These are phyloP conservation scores for Mustela nigripes DNA, from an alignment of 2,113 vertebrate species.

Conservation along the genomic window DNA sequence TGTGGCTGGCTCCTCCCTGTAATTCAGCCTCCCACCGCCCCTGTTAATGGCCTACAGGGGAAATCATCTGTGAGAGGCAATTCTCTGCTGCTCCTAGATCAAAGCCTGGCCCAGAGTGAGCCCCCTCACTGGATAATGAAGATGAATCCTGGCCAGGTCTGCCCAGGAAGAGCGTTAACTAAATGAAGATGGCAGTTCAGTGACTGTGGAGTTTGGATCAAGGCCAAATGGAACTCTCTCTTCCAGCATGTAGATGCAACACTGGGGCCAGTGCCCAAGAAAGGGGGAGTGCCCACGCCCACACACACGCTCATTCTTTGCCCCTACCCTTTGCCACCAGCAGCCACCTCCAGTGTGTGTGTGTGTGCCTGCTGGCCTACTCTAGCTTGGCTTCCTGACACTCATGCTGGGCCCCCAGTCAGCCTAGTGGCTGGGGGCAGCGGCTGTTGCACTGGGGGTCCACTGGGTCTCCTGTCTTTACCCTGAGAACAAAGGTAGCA, in stretches of 20 bases:
- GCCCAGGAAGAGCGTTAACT: conserved; percentile 84
- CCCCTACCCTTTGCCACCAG: background rate
- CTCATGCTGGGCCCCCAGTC: background rate
- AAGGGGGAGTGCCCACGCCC: conserved; percentile 6
- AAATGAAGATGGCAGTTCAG: conserved; percentile 87
- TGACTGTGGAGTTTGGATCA: conserved; percentile 86
- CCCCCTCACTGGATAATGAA: conserved; percentile 85
- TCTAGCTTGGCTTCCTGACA: background rate
- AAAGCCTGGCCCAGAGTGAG: conserved; percentile 79
- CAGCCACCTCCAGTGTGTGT: background rate
- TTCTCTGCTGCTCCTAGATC: conserved; percentile 80
- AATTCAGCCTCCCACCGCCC: conserved; percentile 68
- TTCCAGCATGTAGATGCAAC: conserved; percentile 84
- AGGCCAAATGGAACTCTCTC: conserved; percentile 87
- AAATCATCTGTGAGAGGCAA: conserved; percentile 78
- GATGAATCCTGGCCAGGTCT: conserved; percentile 87
- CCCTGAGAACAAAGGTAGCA: background rate
- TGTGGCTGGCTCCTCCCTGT: background rate
- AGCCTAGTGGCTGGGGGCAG: background rate
- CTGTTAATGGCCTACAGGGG: conserved; percentile 74
- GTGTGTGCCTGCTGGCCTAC: background rate
- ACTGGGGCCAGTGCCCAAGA: conserved; percentile 84
- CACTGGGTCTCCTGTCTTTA: background rate
- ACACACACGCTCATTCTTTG: too few relatives aligned
- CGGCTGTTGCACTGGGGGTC: background rate